These are phyloP conservation scores for Lithophane leautieri DNA, from an alignment of 2,888 invertebrate genomes.

Conservation along the genomic window DNA sequence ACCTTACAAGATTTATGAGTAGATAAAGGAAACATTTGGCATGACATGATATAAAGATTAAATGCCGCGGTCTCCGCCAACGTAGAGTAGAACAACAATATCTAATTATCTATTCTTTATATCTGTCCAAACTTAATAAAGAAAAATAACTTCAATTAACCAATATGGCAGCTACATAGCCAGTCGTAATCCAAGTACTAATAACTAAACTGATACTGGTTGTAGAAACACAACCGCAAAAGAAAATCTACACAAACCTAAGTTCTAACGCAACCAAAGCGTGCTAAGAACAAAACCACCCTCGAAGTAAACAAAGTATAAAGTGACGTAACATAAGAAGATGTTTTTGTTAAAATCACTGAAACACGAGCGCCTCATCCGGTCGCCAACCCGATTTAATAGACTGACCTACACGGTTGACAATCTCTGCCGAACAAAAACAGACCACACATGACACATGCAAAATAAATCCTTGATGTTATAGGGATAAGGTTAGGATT, in stretches of 20 bases:
- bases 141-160: too few relatives aligned
- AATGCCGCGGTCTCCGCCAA: background rate
- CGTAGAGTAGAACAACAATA: background rate
- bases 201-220: too few relatives aligned
- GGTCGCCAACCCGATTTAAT: slow-evolving; percentile 86
- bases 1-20: slow-evolving; percentile 72
- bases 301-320: slow-evolving; percentile 75
- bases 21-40: slow-evolving; percentile 31
- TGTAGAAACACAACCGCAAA: background rate
- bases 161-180: too few relatives aligned
- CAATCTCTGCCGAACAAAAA: slow-evolving; percentile 74
- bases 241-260: background rate
- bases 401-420: slow-evolving; percentile 87
- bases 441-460: slow-evolving; percentile 53
- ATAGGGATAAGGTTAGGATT: slow-evolving; percentile 55
- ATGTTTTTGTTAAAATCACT: slow-evolving; percentile 86
- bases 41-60: slow-evolving; percentile 4
- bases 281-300: slow-evolving; percentile 65
- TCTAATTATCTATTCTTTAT: too few relatives aligned
- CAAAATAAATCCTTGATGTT: slow-evolving; percentile 37
- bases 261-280: slow-evolving; percentile 30
- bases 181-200: too few relatives aligned
- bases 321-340: slow-evolving; percentile 85
- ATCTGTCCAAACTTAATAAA: too few relatives aligned
- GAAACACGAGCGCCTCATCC: slow-evolving; percentile 87